A percentile compares a stretch with the other conserved stretches of the same genome.
These are phyloP conservation scores for Sinonovacula constricta DNA, from an alignment of 1,140 invertebrate genomes.

Conservation along the genomic window DNA sequence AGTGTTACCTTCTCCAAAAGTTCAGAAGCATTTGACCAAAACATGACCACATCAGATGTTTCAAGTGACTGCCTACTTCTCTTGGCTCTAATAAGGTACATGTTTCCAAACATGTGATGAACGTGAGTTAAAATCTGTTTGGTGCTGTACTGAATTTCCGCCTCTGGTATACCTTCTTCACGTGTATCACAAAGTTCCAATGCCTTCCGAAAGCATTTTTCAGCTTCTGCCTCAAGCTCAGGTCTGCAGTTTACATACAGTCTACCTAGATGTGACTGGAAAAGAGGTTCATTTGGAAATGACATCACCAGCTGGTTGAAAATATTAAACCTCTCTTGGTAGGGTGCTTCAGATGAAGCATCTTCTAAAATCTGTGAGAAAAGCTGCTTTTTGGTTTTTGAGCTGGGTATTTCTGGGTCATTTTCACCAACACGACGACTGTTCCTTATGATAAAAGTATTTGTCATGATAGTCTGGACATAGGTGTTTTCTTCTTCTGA, in stretches of 20 bases:
- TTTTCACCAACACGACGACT: conserved; percentile 38
- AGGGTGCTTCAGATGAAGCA: conserved; percentile 34
- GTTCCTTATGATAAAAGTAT: conserved; percentile 55
- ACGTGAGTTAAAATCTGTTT: conserved; percentile 37
- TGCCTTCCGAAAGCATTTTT: conserved; percentile 51
- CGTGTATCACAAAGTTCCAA: conserved; percentile 35
- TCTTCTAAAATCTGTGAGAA: conserved; percentile 52
- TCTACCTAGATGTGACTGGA: conserved; percentile 55
- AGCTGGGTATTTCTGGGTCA: neutral
- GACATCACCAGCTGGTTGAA: conserved; percentile 33
- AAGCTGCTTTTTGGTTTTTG: conserved; percentile 36
- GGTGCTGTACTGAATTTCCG: conserved; percentile 8
- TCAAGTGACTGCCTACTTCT: no score
- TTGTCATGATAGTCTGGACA: conserved; percentile 47
- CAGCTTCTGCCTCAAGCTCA: conserved; percentile 49
- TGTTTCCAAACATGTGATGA: conserved; percentile 57
- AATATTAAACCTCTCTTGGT: conserved; percentile 42
- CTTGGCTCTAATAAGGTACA: conserved; percentile 32
- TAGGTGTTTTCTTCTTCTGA: conserved; percentile 1
- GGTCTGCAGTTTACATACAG: conserved; percentile 53
- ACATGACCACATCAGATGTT: conserved; percentile 8
- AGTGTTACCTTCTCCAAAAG: conserved; percentile 20
- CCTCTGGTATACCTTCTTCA: no score
- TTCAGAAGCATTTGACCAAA: conserved; percentile 9
- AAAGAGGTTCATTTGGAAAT: conserved; percentile 55